Conservation (phyloP, 2,113 vertebrate genomes). For the Pomatostomus ruficeps region DNA sequence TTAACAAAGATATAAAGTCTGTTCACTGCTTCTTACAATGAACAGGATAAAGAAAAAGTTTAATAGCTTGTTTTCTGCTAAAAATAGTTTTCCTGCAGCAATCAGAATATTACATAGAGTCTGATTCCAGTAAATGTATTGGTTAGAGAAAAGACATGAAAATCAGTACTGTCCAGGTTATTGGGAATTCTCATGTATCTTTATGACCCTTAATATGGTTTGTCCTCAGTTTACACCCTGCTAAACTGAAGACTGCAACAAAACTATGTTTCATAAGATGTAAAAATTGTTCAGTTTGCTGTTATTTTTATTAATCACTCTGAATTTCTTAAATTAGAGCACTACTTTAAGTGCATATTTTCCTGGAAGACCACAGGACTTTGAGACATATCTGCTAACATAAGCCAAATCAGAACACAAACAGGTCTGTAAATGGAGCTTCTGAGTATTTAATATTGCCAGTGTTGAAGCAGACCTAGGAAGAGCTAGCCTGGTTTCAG, state of each 20-base stretch:
- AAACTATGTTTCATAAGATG: neutral
- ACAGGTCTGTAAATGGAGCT: neutral
- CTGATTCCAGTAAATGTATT: neutral
- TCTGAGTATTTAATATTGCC: neutral
- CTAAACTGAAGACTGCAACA: neutral
- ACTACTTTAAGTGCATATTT: neutral
- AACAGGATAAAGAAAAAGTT: neutral
- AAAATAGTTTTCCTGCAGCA: conserved; percentile 4
- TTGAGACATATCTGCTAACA: neutral
- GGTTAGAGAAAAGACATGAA: neutral
- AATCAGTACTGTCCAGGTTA: neutral
- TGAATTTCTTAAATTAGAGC: neutral
- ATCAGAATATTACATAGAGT: neutral
- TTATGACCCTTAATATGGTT: neutral
- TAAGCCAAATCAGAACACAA: neutral
- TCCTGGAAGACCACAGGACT: neutral
- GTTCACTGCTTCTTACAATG: neutral
- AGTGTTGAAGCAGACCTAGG: neutral
- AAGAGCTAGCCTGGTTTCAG: neutral
- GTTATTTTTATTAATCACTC: neutral
- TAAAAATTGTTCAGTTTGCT: neutral
- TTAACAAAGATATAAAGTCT: neutral
- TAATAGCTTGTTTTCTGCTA: neutral
- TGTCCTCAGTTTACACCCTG: neutral
- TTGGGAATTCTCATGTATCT: neutral